A percentile compares a stretch with the other conserved stretches of the same genome.
Evolutionary conservation across 2,113 vertebrate genomes (phyloP).

Genomic region (Morphnarchus princeps): DNA sequence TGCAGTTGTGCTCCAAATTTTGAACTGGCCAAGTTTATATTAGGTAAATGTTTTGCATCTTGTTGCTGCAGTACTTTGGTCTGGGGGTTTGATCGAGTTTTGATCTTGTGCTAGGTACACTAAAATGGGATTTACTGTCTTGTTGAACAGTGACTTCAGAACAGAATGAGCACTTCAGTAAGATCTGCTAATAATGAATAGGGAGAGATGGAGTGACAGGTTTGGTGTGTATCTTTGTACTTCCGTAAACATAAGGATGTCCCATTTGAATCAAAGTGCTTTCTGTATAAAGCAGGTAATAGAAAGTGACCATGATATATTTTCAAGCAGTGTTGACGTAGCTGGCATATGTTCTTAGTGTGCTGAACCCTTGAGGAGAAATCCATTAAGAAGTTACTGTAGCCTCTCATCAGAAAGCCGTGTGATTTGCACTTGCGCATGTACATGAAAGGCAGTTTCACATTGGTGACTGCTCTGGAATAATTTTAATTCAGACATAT

Average conservation of each 20-base stretch:
- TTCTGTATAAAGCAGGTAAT: background rate
- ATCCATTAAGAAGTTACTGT: background rate
- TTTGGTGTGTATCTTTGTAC: background rate
- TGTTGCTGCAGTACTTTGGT: background rate
- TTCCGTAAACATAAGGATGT: background rate
- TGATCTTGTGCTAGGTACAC: background rate
- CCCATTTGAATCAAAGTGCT: background rate
- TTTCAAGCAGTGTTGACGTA: background rate
- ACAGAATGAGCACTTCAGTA: background rate
- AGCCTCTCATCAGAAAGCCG: background rate
- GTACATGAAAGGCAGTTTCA: background rate
- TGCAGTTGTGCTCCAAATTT: background rate
- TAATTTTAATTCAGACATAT: background rate
- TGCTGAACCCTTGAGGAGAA: background rate
- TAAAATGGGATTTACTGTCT: background rate
- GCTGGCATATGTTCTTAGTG: background rate
- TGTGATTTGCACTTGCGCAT: background rate
- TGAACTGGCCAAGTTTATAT: background rate
- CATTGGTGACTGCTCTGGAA: background rate
- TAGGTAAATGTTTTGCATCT: background rate
- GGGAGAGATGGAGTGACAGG: background rate
- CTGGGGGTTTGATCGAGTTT: background rate
- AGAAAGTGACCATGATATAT: background rate
- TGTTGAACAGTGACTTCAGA: background rate
- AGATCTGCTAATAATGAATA: background rate